These are phyloP conservation scores for Cepaea nemoralis DNA, from an alignment of 1,140 invertebrate genomes.

Conservation along the genomic window DNA sequence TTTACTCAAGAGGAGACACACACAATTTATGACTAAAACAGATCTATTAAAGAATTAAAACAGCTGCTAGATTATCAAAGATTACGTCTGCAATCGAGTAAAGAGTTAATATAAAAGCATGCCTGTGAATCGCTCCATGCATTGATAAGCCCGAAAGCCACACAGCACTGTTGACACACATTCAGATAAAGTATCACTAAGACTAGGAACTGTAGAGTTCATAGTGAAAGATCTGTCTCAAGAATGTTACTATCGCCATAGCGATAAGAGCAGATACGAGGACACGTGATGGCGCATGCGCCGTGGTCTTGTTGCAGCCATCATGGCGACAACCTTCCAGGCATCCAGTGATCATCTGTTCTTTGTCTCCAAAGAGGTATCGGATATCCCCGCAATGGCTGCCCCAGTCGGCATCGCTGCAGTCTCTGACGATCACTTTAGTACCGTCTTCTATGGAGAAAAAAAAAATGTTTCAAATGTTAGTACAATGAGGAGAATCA, in stretches of 20 bases:
- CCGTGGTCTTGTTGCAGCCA: constrained; percentile 53
- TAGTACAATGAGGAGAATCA: no score
- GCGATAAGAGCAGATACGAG: not conserved
- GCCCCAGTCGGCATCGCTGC: constrained; percentile 60
- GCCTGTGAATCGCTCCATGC: no score
- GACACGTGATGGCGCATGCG: not conserved
- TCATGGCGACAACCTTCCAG: constrained; percentile 54
- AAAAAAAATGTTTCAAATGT: not conserved
- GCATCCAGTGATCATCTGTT: constrained; percentile 55
- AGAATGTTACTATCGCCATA: not conserved
- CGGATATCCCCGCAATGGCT: constrained; percentile 62
- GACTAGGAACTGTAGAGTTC: not conserved
- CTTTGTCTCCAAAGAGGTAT: constrained; percentile 42
- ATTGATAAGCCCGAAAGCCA: no score
- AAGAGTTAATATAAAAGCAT: no score
- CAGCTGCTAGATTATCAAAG: no score
- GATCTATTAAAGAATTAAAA: no score
- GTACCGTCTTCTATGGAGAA: constrained; percentile 56
- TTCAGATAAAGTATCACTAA: not conserved
- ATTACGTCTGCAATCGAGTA: no score
- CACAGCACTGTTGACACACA: no score
- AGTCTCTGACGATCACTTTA: constrained; percentile 55
- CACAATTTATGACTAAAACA: no score
- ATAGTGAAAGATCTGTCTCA: not conserved
- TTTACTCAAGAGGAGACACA: no score